Evolutionary conservation across 2,888 invertebrate species (phyloP).

Genomic region (Pegoplata infirma): DNA sequence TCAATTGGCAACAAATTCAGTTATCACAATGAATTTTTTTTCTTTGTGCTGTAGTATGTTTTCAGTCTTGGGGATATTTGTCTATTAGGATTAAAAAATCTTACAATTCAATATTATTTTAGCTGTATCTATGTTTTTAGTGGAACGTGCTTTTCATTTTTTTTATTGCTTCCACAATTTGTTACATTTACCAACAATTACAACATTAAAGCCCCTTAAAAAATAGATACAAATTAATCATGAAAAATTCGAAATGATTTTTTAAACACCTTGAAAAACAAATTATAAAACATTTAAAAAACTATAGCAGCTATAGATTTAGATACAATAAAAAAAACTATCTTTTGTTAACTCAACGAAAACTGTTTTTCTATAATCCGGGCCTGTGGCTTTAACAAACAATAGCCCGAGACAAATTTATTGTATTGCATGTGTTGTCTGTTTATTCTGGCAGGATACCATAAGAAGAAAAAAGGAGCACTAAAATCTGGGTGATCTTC

Average conservation of each 20-base stretch:
- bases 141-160: neutral
- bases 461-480: neutral
- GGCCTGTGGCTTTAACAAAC: conserved; percentile 70
- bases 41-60: no score
- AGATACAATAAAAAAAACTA: conserved; percentile 25
- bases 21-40: no score
- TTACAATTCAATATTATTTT: neutral
- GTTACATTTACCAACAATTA: conserved; percentile 54
- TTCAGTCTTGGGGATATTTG: no score
- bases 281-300: conserved; percentile 9
- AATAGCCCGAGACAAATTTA: conserved; percentile 61
- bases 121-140: neutral
- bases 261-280: conserved; percentile 51
- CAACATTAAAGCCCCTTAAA: conserved; percentile 29
- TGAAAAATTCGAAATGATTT: conserved; percentile 13
- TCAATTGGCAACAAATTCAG: no score
- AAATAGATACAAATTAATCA: conserved; percentile 12
- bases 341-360: conserved; percentile 25
- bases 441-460: neutral
- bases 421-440: neutral
- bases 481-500: conserved; percentile 44
- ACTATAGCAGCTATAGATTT: neutral
- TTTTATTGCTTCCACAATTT: conserved; percentile 7
- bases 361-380: conserved; percentile 68
- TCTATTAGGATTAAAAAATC: no score